Evolutionary conservation across 2,113 vertebrate species (phyloP).

Genomic region (Cyanistes caeruleus): DNA sequence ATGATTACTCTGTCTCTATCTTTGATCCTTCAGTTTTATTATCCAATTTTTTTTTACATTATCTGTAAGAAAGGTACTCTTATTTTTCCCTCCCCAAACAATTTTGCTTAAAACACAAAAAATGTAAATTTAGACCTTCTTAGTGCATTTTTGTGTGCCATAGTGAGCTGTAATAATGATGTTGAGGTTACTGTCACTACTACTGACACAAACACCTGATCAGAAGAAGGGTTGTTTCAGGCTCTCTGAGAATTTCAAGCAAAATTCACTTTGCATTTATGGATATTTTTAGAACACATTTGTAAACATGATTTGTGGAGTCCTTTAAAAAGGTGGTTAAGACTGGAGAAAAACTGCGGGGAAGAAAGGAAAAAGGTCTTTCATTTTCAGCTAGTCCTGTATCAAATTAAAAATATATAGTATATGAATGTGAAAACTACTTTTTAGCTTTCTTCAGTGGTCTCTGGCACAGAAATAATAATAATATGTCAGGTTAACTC

Average conservation of each 20-base stretch:
- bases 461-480: neutral
- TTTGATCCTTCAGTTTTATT: neutral
- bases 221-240: neutral
- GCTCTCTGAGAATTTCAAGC: neutral
- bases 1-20: neutral
- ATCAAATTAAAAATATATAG: neutral
- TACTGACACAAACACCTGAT: neutral
- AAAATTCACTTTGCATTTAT: neutral
- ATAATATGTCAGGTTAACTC: neutral
- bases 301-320: neutral
- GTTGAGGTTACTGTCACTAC: neutral
- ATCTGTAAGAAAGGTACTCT: neutral
- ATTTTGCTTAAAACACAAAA: neutral
- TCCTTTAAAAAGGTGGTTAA: neutral
- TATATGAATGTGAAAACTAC: neutral
- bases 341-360: neutral
- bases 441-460: neutral
- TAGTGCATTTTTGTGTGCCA: neutral
- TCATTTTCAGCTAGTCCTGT: neutral
- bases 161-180: neutral
- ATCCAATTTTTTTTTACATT: neutral
- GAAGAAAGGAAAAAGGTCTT: neutral
- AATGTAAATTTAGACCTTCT: neutral
- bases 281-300: neutral
- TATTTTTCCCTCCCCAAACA: neutral